Conservation (phyloP, 2,888 invertebrate species). For the Incurvaria masculella region DNA sequence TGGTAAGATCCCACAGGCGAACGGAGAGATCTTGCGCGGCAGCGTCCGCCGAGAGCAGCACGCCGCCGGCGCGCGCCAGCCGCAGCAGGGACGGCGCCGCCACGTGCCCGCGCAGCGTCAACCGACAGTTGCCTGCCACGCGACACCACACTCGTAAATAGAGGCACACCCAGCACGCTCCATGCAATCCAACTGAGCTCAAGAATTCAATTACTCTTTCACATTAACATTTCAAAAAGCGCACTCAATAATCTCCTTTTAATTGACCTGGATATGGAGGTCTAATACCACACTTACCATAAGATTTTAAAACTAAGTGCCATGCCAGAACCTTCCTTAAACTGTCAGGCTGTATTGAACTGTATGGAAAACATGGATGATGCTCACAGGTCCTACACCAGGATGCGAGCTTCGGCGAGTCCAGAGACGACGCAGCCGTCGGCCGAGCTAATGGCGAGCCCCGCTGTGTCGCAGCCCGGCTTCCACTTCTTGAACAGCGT, state of each 20-base stretch:
- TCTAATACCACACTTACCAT: no score
- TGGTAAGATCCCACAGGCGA: slow-evolving; percentile 76
- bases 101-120: slow-evolving; percentile 74
- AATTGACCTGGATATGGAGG: no score
- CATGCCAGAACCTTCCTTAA: no score
- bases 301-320: no score
- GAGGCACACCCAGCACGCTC: no score
- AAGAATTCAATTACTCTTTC: no score
- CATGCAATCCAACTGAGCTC: no score
- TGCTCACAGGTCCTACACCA: slow-evolving; percentile 76
- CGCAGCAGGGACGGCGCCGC: slow-evolving; percentile 72
- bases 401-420: slow-evolving; percentile 74
- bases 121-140: slow-evolving; percentile 67
- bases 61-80: slow-evolving; percentile 68
- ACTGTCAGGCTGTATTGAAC: neutral
- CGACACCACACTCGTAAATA: slow-evolving; percentile 1
- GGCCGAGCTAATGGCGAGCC: slow-evolving; percentile 81
- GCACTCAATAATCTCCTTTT: no score
- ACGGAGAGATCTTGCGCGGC: slow-evolving; percentile 71
- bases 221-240: no score
- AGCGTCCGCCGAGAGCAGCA: slow-evolving; percentile 72
- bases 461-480: slow-evolving; percentile 77
- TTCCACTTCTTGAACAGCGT: slow-evolving; percentile 92
- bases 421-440: slow-evolving; percentile 83
- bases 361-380: no score